phyloP scores from a whole-genome alignment of 2,797 vertebrate species.

The Triplophysa bombifrons region DNA sequence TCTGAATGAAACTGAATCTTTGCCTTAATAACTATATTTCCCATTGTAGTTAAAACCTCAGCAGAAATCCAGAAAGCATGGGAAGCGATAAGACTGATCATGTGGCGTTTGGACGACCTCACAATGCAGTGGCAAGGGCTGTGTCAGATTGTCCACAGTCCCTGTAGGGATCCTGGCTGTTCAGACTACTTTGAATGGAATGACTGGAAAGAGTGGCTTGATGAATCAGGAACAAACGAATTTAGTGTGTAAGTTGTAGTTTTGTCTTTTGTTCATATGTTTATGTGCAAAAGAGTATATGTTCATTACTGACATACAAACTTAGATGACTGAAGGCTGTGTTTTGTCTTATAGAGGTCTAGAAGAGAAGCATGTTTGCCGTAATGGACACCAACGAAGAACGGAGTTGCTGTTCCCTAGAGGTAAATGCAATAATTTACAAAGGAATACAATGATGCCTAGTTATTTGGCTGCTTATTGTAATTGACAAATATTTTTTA shows the following conservation, averaged over 20 bases:
- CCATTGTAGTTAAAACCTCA: constrained; percentile 28
- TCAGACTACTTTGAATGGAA: constrained; percentile 70
- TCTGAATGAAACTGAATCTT: background rate
- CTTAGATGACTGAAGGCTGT: background rate
- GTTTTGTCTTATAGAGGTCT: constrained; percentile 62
- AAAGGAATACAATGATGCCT: background rate
- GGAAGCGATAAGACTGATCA: constrained; percentile 70
- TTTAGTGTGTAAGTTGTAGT: constrained; percentile 57
- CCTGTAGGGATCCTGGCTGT: constrained; percentile 69
- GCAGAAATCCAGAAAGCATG: constrained; percentile 68
- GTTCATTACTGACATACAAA: background rate
- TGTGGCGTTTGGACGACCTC: constrained; percentile 66
- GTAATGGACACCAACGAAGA: constrained; percentile 62
- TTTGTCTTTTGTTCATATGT: background rate
- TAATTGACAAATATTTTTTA: background rate
- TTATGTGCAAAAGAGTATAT: background rate
- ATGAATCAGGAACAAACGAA: constrained; percentile 26
- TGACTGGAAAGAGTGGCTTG: constrained; percentile 70
- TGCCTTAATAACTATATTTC: background rate
- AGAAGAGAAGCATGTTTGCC: constrained; percentile 71
- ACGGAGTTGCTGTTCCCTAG: constrained; percentile 75
- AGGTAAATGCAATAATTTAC: constrained; percentile 59
- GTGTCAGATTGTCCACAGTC: constrained; percentile 67
- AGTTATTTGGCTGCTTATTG: background rate
- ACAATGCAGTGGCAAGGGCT: constrained; percentile 75